Conservation (phyloP, 2,797 vertebrate genomes). For the Bovichtus variegatus region DNA sequence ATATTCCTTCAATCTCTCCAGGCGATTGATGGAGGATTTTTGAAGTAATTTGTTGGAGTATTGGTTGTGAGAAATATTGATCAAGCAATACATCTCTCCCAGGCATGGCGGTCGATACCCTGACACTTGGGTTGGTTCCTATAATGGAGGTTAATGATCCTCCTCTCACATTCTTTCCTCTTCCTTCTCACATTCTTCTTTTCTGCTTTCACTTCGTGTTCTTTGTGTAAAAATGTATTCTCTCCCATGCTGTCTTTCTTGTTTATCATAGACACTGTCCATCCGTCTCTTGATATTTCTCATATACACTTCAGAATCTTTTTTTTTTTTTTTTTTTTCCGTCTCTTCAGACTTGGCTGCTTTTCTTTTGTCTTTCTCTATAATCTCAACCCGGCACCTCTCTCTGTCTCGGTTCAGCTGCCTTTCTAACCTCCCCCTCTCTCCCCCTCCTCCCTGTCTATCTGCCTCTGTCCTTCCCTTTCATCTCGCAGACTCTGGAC, state of each 20-base stretch:
- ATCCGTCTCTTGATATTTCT: slow-evolving; percentile 40
- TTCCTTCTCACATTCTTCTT: slow-evolving; percentile 39
- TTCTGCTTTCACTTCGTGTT: slow-evolving; percentile 24
- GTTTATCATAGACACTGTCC: slow-evolving; percentile 34
- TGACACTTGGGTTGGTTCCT: slow-evolving; percentile 64
- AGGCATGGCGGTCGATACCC: slow-evolving; percentile 61
- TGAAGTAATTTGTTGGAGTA: slow-evolving; percentile 76
- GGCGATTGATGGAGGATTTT: slow-evolving; percentile 65
- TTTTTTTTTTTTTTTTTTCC: slow-evolving; percentile 36
- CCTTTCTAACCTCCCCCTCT: slow-evolving; percentile 56
- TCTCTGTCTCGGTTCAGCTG: slow-evolving; percentile 43
- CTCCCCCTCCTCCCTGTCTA: slow-evolving; percentile 12
- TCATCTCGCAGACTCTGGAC: slow-evolving; percentile 90
- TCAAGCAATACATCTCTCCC: slow-evolving; percentile 64
- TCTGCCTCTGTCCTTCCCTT: slow-evolving; percentile 51
- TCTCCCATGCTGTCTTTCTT: slow-evolving; percentile 22
- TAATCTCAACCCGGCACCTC: slow-evolving; percentile 55
- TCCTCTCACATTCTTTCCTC: slow-evolving; percentile 53
- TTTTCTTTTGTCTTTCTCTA: slow-evolving; percentile 48
- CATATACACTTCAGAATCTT: slow-evolving; percentile 36
- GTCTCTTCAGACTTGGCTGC: slow-evolving; percentile 22
- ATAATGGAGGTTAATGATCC: slow-evolving; percentile 79
- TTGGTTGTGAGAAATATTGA: slow-evolving; percentile 79
- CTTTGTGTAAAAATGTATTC: slow-evolving; percentile 55
- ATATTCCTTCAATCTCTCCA: slow-evolving; percentile 44